Evolutionary conservation across 2,888 invertebrate genomes (phyloP).

Genomic region (Apodemia mormo): DNA sequence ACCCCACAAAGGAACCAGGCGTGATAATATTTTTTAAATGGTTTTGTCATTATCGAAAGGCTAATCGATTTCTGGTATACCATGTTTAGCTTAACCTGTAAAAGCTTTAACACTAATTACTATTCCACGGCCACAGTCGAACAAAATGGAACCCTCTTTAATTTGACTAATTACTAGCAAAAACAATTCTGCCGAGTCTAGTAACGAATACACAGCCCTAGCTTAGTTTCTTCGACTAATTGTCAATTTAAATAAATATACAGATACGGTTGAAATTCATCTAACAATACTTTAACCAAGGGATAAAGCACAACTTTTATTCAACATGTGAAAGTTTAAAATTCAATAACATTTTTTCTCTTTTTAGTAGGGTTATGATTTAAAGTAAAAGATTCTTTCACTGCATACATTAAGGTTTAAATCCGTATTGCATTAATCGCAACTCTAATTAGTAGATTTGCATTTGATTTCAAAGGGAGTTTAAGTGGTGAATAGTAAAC

Average conservation of each 20-base stretch:
- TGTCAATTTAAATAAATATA: not conserved
- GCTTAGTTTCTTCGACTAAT: not conserved
- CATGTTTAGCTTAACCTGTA: not conserved
- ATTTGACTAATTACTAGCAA: slow-evolving; percentile 16
- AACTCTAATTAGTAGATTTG: no score
- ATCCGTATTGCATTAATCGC: no score
- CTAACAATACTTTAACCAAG: not conserved
- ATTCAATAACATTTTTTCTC: no score
- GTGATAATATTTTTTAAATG: no score
- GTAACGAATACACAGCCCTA: not conserved
- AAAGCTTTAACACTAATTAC: not conserved
- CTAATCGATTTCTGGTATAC: not conserved
- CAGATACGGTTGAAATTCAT: not conserved
- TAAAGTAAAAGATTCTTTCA: no score
- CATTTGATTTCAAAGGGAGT: no score
- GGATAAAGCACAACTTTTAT: not conserved
- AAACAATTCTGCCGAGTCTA: slow-evolving; percentile 1
- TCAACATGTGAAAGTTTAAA: not conserved
- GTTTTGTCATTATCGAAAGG: not conserved
- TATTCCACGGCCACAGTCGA: not conserved
- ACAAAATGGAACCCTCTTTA: slow-evolving; percentile 10
- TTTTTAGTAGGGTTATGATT: no score
- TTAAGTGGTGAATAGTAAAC: no score
- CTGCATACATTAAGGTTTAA: no score
- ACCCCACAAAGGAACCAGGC: no score